Percentiles rank a stretch among this genome's conserved stretches.
These are phyloP conservation scores for Pygocentrus nattereri DNA, from an alignment of 2,797 vertebrate genomes.

Conservation along the genomic window DNA sequence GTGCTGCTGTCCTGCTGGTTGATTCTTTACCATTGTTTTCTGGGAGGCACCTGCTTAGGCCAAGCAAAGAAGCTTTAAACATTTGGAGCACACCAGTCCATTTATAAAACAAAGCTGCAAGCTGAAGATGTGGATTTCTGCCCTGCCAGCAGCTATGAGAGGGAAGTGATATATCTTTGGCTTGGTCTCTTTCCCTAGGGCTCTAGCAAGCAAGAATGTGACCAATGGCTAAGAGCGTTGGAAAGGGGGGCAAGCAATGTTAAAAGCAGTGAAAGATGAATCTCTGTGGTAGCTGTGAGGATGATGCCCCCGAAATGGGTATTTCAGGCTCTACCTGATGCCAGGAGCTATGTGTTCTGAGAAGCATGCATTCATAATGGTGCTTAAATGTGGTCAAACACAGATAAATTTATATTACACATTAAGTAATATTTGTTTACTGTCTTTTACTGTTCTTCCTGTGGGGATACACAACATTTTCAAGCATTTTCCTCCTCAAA, in stretches of 20 bases:
- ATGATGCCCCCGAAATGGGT: constrained; percentile 35
- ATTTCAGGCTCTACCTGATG: constrained; percentile 33
- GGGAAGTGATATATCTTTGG: constrained; percentile 57
- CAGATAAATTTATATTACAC: not conserved
- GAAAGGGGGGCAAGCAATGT: constrained; percentile 58
- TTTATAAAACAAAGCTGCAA: constrained; percentile 55
- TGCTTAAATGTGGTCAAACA: constrained; percentile 18
- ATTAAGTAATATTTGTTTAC: not conserved
- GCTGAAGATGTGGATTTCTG: constrained; percentile 55
- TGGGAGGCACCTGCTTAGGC: constrained; percentile 47
- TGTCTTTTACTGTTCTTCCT: not conserved
- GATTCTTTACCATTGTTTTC: constrained; percentile 20
- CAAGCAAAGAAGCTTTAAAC: constrained; percentile 37
- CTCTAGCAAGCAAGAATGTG: constrained; percentile 45
- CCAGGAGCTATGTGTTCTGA: not conserved
- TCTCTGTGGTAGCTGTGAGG: constrained; percentile 27
- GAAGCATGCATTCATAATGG: constrained; percentile 11
- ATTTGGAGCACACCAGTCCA: constrained; percentile 40
- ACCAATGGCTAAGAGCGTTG: constrained; percentile 50
- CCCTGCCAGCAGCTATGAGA: constrained; percentile 53
- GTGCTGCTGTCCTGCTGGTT: constrained; percentile 18
- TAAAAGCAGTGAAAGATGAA: constrained; percentile 57
- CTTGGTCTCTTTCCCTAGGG: constrained; percentile 45
- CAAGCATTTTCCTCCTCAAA: not conserved
- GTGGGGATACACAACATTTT: not conserved